These are phyloP conservation scores for Cephus runcator DNA, from an alignment of 2,888 invertebrate genomes.

Conservation along the genomic window DNA sequence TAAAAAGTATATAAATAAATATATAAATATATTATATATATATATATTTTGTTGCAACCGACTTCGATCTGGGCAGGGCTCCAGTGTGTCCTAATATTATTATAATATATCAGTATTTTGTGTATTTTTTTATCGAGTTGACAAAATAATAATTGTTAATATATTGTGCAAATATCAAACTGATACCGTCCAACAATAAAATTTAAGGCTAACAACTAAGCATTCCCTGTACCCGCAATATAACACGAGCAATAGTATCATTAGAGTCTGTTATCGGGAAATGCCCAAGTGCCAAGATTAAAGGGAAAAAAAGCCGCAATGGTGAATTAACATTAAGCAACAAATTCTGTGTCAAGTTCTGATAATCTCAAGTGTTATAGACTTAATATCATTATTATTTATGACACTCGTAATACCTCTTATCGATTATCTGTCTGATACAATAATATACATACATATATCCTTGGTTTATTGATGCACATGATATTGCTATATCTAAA, in stretches of 20 bases:
- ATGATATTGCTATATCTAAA: not conserved
- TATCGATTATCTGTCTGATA: not conserved
- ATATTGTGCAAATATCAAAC: constrained; percentile 63
- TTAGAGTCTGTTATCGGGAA: not conserved
- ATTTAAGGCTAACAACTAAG: constrained; percentile 49
- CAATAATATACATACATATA: not conserved
- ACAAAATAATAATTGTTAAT: constrained; percentile 60
- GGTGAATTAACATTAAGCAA: not conserved
- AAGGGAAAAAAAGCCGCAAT: not conserved
- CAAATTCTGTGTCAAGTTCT: not conserved
- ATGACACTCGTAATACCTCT: not conserved
- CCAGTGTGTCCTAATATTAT: constrained; percentile 54
- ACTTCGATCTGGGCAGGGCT: constrained; percentile 59
- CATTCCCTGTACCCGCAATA: constrained; percentile 23
- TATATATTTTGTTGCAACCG: constrained; percentile 57
- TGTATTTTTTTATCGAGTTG: constrained; percentile 56
- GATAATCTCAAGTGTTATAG: not conserved
- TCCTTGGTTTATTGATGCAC: not conserved
- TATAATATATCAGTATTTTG: constrained; percentile 59
- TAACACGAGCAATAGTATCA: not conserved
- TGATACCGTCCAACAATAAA: constrained; percentile 65
- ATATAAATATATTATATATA: constrained; percentile 37
- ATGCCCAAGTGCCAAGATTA: not conserved
- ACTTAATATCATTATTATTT: not conserved
- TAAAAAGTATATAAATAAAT: constrained; percentile 37